A percentile compares a stretch with the other conserved stretches of the same genome.
phyloP scores from a whole-genome alignment of 2,113 vertebrate genomes.

The Donacobius atricapilla region DNA sequence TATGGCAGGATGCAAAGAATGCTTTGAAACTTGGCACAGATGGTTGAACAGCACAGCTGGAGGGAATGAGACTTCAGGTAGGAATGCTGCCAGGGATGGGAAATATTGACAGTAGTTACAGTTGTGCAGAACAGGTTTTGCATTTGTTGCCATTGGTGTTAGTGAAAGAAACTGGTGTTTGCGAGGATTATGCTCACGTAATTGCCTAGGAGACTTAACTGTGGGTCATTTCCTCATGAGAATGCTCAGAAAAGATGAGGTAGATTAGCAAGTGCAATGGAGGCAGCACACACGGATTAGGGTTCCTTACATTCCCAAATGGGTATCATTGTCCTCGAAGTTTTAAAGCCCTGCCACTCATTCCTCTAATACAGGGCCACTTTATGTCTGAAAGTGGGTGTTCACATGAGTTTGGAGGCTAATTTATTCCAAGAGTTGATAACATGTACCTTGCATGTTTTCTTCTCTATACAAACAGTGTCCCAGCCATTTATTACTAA shows the following conservation, averaged over 20 bases:
- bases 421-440: not conserved
- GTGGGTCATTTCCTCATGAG: not conserved
- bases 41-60: not conserved
- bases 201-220: not conserved
- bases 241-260: not conserved
- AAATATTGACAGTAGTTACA: not conserved
- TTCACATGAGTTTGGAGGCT: not conserved
- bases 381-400: not conserved
- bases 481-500: not conserved
- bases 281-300: not conserved
- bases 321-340: not conserved
- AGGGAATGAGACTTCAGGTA: not conserved
- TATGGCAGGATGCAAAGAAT: not conserved
- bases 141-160: not conserved
- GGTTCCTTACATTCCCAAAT: not conserved
- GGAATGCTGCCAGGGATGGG: not conserved
- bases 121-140: not conserved
- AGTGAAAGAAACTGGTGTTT: not conserved
- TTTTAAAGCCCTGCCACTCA: not conserved
- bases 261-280: not conserved
- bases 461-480: not conserved
- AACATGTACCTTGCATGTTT: not conserved
- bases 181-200: not conserved
- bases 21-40: not conserved
- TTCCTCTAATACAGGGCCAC: not conserved